phyloP scores from a whole-genome alignment of 1,140 invertebrate genomes.

The Sinonovacula constricta region DNA sequence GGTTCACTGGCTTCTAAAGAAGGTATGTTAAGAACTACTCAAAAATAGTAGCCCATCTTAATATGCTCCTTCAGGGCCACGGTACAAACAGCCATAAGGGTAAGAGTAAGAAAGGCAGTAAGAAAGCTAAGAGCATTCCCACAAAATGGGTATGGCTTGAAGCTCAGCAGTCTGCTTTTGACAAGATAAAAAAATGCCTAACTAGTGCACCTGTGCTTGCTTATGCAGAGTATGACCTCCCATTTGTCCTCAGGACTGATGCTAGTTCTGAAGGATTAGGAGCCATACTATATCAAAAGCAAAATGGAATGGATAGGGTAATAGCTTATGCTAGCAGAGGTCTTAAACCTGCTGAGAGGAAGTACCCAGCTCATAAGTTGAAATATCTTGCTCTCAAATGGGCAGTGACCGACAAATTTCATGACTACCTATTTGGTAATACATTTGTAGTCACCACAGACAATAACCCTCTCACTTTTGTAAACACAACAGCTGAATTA shows the following conservation, averaged over 20 bases:
- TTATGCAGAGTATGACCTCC: background rate
- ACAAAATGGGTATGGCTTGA: constrained; percentile 13
- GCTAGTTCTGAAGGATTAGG: too few species aligned
- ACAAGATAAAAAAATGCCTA: too few species aligned
- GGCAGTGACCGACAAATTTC: constrained; percentile 8
- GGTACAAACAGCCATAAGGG: background rate
- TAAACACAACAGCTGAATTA: constrained; percentile 11
- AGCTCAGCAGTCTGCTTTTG: background rate
- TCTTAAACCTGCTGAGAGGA: constrained; percentile 12
- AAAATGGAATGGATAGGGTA: too few species aligned
- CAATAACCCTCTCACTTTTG: constrained; percentile 34
- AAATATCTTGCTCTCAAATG: constrained; percentile 8
- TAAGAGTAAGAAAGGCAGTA: constrained; percentile 2
- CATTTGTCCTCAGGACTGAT: background rate
- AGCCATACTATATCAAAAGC: too few species aligned
- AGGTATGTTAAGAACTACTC: constrained; percentile 20
- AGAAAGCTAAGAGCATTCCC: background rate
- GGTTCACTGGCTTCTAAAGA: constrained; percentile 17
- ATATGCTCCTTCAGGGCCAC: constrained; percentile 23
- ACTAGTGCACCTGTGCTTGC: constrained; percentile 1
- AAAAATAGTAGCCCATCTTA: constrained; percentile 12
- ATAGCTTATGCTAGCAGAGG: too few species aligned
- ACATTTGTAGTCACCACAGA: constrained; percentile 16
- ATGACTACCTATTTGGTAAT: constrained; percentile 12
- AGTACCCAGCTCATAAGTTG: constrained; percentile 1